Percentiles rank a stretch among this genome's conserved stretches.
phyloP scores from a whole-genome alignment of 1,140 invertebrate genomes.

The Drosophila gunungcola region DNA sequence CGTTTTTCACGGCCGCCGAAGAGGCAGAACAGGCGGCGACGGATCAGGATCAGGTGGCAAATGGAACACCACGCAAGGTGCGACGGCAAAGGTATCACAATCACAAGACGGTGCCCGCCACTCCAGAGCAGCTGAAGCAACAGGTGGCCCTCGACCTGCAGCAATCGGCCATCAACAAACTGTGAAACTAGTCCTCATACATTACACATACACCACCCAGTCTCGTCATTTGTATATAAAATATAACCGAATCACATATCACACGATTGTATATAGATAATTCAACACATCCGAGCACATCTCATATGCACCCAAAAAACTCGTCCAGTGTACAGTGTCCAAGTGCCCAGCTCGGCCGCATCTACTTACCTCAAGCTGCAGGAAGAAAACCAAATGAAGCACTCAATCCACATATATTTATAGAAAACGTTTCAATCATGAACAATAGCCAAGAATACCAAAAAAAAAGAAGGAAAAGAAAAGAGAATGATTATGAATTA shows the following conservation, averaged over 20 bases:
- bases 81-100: slow-evolving; percentile 14
- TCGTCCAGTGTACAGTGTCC: slow-evolving; percentile 41
- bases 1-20: slow-evolving; percentile 86
- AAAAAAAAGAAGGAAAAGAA: slow-evolving; percentile 6
- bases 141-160: slow-evolving; percentile 15
- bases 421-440: slow-evolving; percentile 33
- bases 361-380: slow-evolving; percentile 44
- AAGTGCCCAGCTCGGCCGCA: slow-evolving; percentile 27
- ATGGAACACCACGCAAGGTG: slow-evolving; percentile 6
- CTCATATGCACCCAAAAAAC: slow-evolving; percentile 3
- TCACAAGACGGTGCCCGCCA: slow-evolving; percentile 20
- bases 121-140: slow-evolving; percentile 14
- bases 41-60: background rate
- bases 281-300: slow-evolving; percentile 5
- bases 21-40: background rate
- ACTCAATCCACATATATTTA: slow-evolving; percentile 15
- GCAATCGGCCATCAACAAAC: slow-evolving; percentile 44
- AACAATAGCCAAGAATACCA: slow-evolving; percentile 39
- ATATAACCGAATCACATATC: slow-evolving; percentile 13
- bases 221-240: slow-evolving; percentile 36
- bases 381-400: slow-evolving; percentile 24
- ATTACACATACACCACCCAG: background rate
- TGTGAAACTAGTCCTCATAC: slow-evolving; percentile 64
- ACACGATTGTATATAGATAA: slow-evolving; percentile 39
- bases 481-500: slow-evolving; percentile 18